Conservation (phyloP, 2,113 vertebrate genomes). For the Delphinapterus leucas region DNA sequence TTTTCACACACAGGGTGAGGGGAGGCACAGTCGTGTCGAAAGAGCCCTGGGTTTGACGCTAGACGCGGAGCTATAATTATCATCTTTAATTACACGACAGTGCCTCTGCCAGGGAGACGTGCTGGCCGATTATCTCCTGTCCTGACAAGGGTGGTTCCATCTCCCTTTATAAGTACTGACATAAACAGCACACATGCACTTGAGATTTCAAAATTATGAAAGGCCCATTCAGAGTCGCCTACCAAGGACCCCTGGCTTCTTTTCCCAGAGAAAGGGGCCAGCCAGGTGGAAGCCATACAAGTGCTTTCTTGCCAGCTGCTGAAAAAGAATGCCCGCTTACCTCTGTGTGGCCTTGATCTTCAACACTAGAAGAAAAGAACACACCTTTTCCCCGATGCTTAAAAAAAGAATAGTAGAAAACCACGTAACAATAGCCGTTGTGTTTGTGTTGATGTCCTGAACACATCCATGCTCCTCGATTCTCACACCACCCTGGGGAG, state of each 20-base stretch:
- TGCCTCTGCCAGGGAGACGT: slow-evolving; percentile 34
- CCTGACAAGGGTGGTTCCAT: slow-evolving; percentile 30
- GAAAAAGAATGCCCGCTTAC: neutral
- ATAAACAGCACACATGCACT: neutral
- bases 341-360: neutral
- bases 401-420: neutral
- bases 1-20: neutral
- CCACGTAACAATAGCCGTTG: neutral
- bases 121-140: slow-evolving; percentile 48
- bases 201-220: neutral
- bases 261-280: neutral
- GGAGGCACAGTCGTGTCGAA: neutral
- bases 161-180: slow-evolving; percentile 39
- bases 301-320: neutral
- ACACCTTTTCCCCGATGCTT: neutral
- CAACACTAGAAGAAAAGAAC: neutral
- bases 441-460: neutral
- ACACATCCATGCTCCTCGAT: neutral
- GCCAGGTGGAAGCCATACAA: neutral
- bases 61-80: slow-evolving; percentile 52
- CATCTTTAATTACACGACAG: slow-evolving; percentile 47
- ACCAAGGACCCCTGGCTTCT: neutral
- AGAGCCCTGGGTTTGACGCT: slow-evolving; percentile 54
- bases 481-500: neutral
- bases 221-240: slow-evolving; percentile 25